phyloP scores from a whole-genome alignment of 1,140 invertebrate species.

The Lucilia cuprina region DNA sequence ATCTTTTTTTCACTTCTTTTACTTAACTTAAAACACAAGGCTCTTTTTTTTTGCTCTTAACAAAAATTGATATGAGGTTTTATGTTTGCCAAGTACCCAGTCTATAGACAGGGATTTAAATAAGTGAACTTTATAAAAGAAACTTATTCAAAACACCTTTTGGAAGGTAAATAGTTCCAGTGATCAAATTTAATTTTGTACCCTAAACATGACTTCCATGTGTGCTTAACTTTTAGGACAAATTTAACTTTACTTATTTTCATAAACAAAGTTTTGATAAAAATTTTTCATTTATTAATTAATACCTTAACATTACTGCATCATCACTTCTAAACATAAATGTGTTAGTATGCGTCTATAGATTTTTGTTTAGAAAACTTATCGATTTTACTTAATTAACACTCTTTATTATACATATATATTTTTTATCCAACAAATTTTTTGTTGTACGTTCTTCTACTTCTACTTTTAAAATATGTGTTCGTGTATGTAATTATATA shows the following conservation, averaged over 20 bases:
- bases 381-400: constrained; percentile 30
- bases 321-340: neutral
- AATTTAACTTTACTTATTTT: no score
- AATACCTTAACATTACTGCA: neutral
- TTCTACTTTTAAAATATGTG: neutral
- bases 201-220: no score
- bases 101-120: neutral
- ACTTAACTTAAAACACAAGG: neutral
- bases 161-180: neutral
- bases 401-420: neutral
- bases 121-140: no score
- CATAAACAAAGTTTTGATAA: no score
- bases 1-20: neutral
- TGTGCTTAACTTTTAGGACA: no score
- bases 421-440: neutral
- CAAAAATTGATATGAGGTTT: constrained; percentile 4
- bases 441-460: neutral
- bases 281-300: neutral
- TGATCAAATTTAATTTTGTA: no score
- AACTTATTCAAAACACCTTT: no score
- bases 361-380: constrained; percentile 23
- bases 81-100: neutral
- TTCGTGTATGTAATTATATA: no score
- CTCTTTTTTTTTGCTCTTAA: neutral
- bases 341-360: neutral